Conservation (phyloP, 2,797 vertebrate species). For the Gadopsis marmoratus region DNA sequence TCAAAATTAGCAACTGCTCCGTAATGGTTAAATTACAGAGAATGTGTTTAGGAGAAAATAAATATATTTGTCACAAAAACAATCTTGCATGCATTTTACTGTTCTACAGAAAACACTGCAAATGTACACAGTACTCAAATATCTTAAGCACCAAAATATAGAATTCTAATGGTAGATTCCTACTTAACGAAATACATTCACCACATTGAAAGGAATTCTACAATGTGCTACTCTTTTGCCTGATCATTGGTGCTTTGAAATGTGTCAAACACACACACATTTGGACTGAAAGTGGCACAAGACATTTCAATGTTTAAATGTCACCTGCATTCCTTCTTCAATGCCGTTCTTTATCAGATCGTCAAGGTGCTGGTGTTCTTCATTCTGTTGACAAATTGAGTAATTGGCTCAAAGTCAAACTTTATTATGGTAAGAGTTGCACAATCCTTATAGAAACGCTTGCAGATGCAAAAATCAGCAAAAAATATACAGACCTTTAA, state of each 20-base stretch:
- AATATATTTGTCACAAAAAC: neutral
- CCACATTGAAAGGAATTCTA: neutral
- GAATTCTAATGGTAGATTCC: neutral
- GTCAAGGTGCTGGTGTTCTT: slow-evolving; percentile 91
- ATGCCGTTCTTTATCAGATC: slow-evolving; percentile 89
- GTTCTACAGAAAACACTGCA: neutral
- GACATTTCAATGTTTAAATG: neutral
- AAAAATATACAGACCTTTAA: slow-evolving; percentile 86
- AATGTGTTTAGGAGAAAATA: neutral
- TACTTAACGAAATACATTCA: neutral
- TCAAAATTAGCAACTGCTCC: neutral
- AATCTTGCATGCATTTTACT: neutral
- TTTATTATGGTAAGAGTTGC: neutral
- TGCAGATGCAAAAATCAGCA: neutral
- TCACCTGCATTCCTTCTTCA: slow-evolving; percentile 95
- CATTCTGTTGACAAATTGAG: slow-evolving; percentile 80
- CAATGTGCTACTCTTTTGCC: neutral
- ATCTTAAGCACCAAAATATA: too few species aligned
- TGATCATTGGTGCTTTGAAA: neutral
- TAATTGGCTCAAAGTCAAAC: slow-evolving; percentile 12
- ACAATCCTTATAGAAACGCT: neutral
- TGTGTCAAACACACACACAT: neutral
- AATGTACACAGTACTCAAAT: neutral
- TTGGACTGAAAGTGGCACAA: neutral
- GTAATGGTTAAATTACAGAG: neutral